A percentile compares a stretch with the other conserved stretches of the same genome.
Conservation (phyloP, 2,888 invertebrate genomes). For the Lissocephala sabroskyi region DNA sequence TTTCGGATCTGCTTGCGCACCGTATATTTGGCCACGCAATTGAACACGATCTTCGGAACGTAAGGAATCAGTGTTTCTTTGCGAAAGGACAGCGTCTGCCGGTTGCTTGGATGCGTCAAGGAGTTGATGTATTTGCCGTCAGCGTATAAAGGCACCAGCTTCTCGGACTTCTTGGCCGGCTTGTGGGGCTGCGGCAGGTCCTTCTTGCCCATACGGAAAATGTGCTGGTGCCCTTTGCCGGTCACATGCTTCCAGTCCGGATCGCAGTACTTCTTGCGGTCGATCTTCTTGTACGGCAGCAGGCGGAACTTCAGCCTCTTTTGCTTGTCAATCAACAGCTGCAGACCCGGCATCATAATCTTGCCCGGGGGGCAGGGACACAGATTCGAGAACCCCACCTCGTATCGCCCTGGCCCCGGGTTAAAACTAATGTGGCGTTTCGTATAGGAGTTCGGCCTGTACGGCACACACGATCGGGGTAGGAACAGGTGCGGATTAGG, state of each 20-base stretch:
- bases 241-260: constrained; percentile 58
- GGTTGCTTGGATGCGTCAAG: too few species aligned
- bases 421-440: constrained; percentile 37
- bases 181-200: constrained; percentile 26
- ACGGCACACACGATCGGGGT: constrained; percentile 48
- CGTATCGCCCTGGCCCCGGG: constrained; percentile 65
- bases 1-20: constrained; percentile 53
- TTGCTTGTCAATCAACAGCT: constrained; percentile 49
- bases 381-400: constrained; percentile 33
- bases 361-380: constrained; percentile 46
- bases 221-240: constrained; percentile 48
- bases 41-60: constrained; percentile 33
- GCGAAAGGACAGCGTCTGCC: too few species aligned
- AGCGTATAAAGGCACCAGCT: too few species aligned
- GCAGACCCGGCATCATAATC: constrained; percentile 35
- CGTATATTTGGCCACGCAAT: constrained; percentile 52
- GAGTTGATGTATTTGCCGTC: too few species aligned
- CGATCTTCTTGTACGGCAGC: constrained; percentile 37
- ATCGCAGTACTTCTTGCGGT: constrained; percentile 21
- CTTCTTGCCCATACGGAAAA: constrained; percentile 39
- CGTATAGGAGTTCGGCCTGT: constrained; percentile 16
- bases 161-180: constrained; percentile 10
- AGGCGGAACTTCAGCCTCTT: constrained; percentile 62
- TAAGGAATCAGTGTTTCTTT: too few species aligned
- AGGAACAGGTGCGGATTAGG: constrained; percentile 43